Evolutionary conservation across 2,888 invertebrate species (phyloP).

Genomic region (Drosophila atripex): DNA sequence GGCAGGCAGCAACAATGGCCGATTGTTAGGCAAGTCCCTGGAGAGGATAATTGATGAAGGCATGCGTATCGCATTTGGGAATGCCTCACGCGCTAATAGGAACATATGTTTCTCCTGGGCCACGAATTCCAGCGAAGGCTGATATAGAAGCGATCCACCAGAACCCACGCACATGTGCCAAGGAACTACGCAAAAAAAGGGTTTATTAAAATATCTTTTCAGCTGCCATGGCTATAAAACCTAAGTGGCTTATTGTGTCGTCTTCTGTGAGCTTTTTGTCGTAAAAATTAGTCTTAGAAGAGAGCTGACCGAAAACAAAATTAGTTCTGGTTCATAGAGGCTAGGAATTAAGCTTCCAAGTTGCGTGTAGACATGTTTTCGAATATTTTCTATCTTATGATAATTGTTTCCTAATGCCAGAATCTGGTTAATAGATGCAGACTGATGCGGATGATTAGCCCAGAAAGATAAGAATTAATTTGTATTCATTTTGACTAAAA

Average conservation of each 20-base stretch:
- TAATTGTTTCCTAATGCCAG: slow-evolving; percentile 45
- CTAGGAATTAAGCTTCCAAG: slow-evolving; percentile 13
- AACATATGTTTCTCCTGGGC: slow-evolving; percentile 70
- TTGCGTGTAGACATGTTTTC: slow-evolving; percentile 20
- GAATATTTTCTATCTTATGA: slow-evolving; percentile 33
- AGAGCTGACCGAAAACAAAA: slow-evolving; percentile 24
- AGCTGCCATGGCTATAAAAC: slow-evolving; percentile 55
- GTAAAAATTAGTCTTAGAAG: slow-evolving; percentile 57
- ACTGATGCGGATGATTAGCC: slow-evolving; percentile 38
- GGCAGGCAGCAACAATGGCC: slow-evolving; percentile 58
- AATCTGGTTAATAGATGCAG: slow-evolving; percentile 23
- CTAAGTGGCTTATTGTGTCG: slow-evolving; percentile 73
- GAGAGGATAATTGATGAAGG: slow-evolving; percentile 66
- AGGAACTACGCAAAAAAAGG: slow-evolving; percentile 9
- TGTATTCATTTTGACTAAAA: slow-evolving; percentile 1
- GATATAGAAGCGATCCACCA: slow-evolving; percentile 26
- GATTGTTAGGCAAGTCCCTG: slow-evolving; percentile 62
- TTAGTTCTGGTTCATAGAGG: slow-evolving; percentile 7
- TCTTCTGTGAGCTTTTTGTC: slow-evolving; percentile 24
- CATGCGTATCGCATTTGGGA: slow-evolving; percentile 53
- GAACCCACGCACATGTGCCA: slow-evolving; percentile 39
- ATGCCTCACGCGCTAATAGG: slow-evolving; percentile 80
- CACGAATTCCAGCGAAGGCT: not conserved
- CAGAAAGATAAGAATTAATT: slow-evolving; percentile 35
- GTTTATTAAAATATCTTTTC: slow-evolving; percentile 43